Evolutionary conservation across 2,888 invertebrate species (phyloP), one percentile per base, ranked within the genome.

Genomic region (Lathronympha strigana): DNA sequence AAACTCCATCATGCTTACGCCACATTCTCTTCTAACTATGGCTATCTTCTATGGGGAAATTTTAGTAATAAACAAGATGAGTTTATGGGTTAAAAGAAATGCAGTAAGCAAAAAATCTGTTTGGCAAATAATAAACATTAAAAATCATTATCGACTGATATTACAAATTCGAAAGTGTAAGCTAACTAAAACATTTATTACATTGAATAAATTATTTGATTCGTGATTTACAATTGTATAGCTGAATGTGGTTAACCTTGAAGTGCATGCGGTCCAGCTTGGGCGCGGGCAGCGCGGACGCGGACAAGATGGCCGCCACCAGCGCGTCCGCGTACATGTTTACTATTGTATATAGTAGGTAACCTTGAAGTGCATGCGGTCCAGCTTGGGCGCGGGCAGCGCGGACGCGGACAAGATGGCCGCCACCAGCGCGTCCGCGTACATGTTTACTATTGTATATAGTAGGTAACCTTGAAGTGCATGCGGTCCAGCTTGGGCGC

Each of bases 241-340:
- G 70, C 36, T 4, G 13, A 6, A 1, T 15, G 15, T 1, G 9
- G 13, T 82, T 80, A 75, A 95, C 95, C 88, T 97, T 97, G 82
- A 98, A 98, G 87, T 98, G 98, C 93, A 97, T 96, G 47, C 96
- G 92, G 86, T 98, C 98, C 60, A 98, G 95, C 81, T 97, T 97
- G 33, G 85, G 90, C 73, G 89, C 87, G 55, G 86, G 79, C 55
- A 86, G 79, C 50, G 82, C 38, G n/a, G 87, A 75, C 9, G 97
- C 97, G 83, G 97, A 96, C 74, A 99, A 93, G 40, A 98, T 93
- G 47, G 96, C 97, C 0, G 97, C 96, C 61, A 98, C 93, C 28
- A 98, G 96, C 28, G 99, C 97, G 49, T 49, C 49, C 11, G 28
- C 50, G 28, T 50, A 50, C 50, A 50, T 50, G 25, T 49, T 15